Evolutionary conservation across 1,140 invertebrate species (phyloP).

Genomic region (Cherax quadricarinatus): DNA sequence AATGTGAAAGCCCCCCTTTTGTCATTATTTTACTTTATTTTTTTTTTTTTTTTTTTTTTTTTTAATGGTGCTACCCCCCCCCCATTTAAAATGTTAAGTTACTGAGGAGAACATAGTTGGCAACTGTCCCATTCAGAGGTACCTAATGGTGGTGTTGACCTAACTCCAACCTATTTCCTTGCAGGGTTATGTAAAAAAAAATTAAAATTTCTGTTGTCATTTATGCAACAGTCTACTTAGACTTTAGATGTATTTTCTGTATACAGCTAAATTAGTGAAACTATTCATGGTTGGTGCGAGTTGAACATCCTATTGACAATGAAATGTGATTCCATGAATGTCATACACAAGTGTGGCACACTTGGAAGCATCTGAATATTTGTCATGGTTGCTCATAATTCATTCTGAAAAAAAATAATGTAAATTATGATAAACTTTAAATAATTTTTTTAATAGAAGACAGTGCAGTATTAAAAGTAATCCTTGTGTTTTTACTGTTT

Average conservation of each 20-base stretch:
- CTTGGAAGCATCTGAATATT: slow-evolving; percentile 9
- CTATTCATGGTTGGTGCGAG: background rate
- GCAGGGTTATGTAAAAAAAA: background rate
- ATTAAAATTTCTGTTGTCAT: background rate
- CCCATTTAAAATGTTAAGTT: slow-evolving; percentile 12
- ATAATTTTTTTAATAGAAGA: slow-evolving; percentile 18
- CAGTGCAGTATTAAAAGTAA: slow-evolving; percentile 1
- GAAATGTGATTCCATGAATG: background rate
- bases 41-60: background rate
- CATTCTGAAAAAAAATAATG: slow-evolving; percentile 9
- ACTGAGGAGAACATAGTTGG: slow-evolving; percentile 39
- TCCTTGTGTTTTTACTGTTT: slow-evolving; percentile 19
- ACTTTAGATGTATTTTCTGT: background rate
- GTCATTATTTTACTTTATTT: background rate
- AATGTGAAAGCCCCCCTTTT: slow-evolving; percentile 38
- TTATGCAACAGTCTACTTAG: too few relatives aligned
- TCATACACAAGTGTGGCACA: background rate
- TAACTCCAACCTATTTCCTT: background rate
- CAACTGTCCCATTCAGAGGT: slow-evolving; percentile 36
- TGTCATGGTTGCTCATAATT: slow-evolving; percentile 26
- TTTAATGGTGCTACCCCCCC: slow-evolving; percentile 47
- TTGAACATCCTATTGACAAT: slow-evolving; percentile 2
- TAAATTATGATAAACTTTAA: slow-evolving; percentile 43
- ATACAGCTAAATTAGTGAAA: background rate
- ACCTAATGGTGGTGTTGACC: slow-evolving; percentile 11